A percentile compares a stretch with the other conserved stretches of the same genome.
Conservation (phyloP, 2,888 invertebrate species). For the Rosalia funebris region DNA sequence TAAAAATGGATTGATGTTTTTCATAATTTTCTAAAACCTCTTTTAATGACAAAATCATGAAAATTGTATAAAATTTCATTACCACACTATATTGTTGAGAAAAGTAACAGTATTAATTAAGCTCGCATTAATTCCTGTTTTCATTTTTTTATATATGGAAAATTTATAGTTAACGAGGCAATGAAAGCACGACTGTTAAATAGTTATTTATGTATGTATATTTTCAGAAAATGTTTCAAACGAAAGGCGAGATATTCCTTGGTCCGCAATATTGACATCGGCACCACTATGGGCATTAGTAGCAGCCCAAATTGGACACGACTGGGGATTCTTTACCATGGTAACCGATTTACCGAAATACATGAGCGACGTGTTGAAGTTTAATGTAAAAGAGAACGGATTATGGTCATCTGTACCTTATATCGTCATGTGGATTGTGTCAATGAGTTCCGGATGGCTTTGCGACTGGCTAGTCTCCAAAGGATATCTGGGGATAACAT, state of each 20-base stretch:
- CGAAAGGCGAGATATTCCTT: conserved; percentile 69
- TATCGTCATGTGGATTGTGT: conserved; percentile 72
- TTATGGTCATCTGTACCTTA: conserved; percentile 72
- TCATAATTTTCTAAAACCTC: too few species aligned
- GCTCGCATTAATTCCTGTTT: too few species aligned
- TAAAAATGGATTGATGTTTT: too few species aligned
- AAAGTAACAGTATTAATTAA: too few species aligned
- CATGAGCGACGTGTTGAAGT: conserved; percentile 73
- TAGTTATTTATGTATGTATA: too few species aligned
- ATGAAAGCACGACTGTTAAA: too few species aligned
- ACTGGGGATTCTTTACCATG: conserved; percentile 79
- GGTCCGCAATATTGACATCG: conserved; percentile 76
- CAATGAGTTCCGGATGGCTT: conserved; percentile 71
- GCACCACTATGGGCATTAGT: conserved; percentile 80
- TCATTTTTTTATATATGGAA: too few species aligned
- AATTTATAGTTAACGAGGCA: too few species aligned
- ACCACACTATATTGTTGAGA: too few species aligned
- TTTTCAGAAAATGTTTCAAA: conserved; percentile 42
- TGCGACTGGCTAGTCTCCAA: conserved; percentile 74
- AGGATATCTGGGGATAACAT: conserved; percentile 67
- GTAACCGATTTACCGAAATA: conserved; percentile 72
- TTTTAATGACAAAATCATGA: too few species aligned
- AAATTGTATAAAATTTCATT: too few species aligned
- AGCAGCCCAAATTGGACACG: conserved; percentile 77
- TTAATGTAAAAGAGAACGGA: conserved; percentile 72